Evolutionary conservation across 1,140 invertebrate genomes (phyloP).

Genomic region (Platyscapa corneri): DNA sequence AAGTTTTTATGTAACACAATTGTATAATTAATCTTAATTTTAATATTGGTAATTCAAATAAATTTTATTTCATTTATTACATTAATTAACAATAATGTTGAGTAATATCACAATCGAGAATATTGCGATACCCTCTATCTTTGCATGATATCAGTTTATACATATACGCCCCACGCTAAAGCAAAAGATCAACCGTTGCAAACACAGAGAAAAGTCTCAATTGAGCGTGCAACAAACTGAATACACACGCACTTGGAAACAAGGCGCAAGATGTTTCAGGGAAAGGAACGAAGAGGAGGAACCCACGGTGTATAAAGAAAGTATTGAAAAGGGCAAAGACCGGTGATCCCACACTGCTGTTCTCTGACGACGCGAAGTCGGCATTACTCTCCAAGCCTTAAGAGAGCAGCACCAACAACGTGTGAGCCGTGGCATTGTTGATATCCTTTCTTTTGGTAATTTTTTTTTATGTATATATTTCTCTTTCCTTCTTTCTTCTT

Average conservation of each 20-base stretch:
- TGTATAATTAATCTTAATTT: too few species aligned
- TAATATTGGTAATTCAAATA: too few species aligned
- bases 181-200: slow-evolving; percentile 14
- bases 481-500: not conserved
- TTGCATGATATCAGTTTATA: not conserved
- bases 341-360: not conserved
- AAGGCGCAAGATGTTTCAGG: slow-evolving; percentile 9
- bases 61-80: too few species aligned
- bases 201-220: not conserved
- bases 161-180: not conserved
- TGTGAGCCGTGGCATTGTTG: slow-evolving; percentile 27
- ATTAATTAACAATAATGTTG: too few species aligned
- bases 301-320: not conserved
- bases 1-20: too few species aligned
- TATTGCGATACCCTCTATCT: not conserved
- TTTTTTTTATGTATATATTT: not conserved
- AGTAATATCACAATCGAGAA: too few species aligned
- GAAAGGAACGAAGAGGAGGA: not conserved
- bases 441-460: slow-evolving; percentile 26
- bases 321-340: slow-evolving; percentile 44
- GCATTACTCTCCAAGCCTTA: slow-evolving; percentile 11
- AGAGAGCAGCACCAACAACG: slow-evolving; percentile 28
- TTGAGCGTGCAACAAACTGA: not conserved
- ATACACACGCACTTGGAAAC: not conserved
- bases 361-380: not conserved